Conservation (phyloP, 1,140 invertebrate genomes). For the Delia radicum region DNA sequence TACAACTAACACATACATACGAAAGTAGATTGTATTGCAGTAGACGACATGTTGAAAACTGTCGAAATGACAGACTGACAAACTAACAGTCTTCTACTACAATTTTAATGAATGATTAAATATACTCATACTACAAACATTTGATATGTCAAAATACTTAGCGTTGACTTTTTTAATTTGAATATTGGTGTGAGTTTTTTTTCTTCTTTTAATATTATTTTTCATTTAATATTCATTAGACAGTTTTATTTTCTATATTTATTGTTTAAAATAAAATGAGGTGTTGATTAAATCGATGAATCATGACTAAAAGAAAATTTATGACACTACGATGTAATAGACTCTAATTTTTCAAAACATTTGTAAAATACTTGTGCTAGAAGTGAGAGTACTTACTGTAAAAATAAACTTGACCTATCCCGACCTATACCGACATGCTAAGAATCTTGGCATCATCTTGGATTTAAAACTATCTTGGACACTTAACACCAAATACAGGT, state of each 20-base stretch:
- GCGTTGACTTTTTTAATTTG: neutral
- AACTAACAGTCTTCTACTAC: neutral
- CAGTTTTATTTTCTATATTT: neutral
- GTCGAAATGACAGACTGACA: neutral
- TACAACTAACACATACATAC: neutral
- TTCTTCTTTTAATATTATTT: neutral
- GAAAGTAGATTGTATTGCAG: neutral
- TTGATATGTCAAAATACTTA: neutral
- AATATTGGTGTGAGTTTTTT: neutral
- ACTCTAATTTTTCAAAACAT: too few relatives aligned
- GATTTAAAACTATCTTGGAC: too few relatives aligned
- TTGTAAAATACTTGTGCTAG: too few relatives aligned
- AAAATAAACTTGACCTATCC: too few relatives aligned
- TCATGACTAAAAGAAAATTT: neutral
- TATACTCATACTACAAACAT: neutral
- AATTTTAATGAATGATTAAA: neutral
- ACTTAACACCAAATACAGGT: too few relatives aligned
- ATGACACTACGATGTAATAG: too few relatives aligned
- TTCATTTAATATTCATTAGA: neutral
- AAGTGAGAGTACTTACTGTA: too few relatives aligned
- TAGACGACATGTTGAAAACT: too few relatives aligned
- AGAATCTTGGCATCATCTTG: too few relatives aligned
- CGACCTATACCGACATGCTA: too few relatives aligned
- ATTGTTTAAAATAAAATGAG: neutral
- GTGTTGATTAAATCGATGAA: neutral